Evolutionary conservation across 2,113 vertebrate species (phyloP), one percentile per base, ranked within the genome.

Genomic region (Anarhynchus alexandrinus): DNA sequence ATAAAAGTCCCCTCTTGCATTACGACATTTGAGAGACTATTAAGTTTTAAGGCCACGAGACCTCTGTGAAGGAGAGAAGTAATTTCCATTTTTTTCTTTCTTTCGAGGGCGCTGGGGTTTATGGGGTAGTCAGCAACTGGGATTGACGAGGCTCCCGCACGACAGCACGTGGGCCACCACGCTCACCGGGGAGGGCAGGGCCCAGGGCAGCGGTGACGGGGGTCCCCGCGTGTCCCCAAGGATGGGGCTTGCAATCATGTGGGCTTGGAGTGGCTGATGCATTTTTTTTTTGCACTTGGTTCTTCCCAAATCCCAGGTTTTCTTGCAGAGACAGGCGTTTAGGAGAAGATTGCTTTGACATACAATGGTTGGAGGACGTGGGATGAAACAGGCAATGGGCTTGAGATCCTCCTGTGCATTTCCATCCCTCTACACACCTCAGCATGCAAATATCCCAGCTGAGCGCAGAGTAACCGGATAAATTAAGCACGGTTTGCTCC

Each of bases 41-140:
- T 98, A 98, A 98, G 97, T 98, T 98, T 98, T 98, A 98, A 98
- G 98, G 98, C 97, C 97, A 89, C 30, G 22, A 94, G 98, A 96
- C 97, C 98, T 98, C 97, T 30, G 20, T 96, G 97, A 97, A 98
- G 97, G 96, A 97, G 98, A 97, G 92, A 59, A 88, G 77, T 95
- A 91, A 43, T 88, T 96, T 94, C 94, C 85, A 73, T 96, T 92
- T 86, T 91, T 88, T 20, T n/a, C 77, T 86, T 51, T 67, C 72
- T 95, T 95, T 84, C 1, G 55, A 85, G 80, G 82, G 88, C 19
- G 0, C 96, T 86, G 94, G 76, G 86, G 45, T 96, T 97, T 97
- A 82, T 27, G 91, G 96, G 95, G 87, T 78, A 80, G 23, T 16
- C 71, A 34, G 93, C 66, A 47, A 7, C 54, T 1, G 22, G 87